Evolutionary conservation across 2,888 invertebrate species (phyloP).

Genomic region (Syrista parreyssii): DNA sequence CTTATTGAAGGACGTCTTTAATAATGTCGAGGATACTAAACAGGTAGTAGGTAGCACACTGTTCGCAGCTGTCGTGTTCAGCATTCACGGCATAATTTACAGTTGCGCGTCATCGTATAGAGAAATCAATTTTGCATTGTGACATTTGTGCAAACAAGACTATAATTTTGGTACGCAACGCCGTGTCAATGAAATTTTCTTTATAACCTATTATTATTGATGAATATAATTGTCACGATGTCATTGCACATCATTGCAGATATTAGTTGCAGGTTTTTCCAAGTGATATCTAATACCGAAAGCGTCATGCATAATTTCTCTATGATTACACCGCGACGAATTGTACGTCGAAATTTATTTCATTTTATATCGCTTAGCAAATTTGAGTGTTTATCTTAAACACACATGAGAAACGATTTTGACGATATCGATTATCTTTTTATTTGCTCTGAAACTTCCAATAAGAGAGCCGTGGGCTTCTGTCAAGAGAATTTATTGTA

Average conservation of each 20-base stretch:
- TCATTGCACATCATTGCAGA: neutral
- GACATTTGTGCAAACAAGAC: neutral
- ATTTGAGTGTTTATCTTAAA: neutral
- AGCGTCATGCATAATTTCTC: neutral
- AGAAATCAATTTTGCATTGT: neutral
- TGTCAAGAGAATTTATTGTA: neutral
- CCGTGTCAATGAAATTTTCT: neutral
- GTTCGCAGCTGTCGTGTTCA: neutral
- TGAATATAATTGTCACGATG: neutral
- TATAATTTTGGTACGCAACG: neutral
- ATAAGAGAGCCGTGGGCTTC: neutral
- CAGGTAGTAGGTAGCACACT: neutral
- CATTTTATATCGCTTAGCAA: neutral
- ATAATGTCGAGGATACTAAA: conserved; percentile 44
- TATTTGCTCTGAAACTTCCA: neutral
- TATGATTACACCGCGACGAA: neutral
- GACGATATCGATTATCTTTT: neutral
- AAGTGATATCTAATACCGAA: neutral
- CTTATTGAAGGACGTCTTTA: conserved; percentile 34
- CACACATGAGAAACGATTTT: neutral
- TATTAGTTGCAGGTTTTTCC: neutral
- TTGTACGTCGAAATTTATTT: neutral
- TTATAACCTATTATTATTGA: neutral
- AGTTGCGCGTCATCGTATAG: neutral
- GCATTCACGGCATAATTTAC: neutral